Percentiles rank a stretch among this genome's conserved stretches.
Evolutionary conservation across 1,140 invertebrate species (phyloP).

Genomic region (Cydia pomonella): DNA sequence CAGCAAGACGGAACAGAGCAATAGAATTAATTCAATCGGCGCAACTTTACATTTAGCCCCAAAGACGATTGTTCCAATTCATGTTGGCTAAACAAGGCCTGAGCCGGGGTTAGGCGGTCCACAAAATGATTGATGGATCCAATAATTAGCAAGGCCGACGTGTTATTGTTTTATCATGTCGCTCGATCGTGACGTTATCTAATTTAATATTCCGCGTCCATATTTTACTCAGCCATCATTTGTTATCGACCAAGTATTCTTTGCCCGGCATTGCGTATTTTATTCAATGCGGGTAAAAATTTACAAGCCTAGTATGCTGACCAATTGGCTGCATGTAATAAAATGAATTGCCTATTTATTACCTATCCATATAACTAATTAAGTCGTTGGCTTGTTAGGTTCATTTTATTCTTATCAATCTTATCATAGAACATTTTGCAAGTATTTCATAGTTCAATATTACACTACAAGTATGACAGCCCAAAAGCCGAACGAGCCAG

Average conservation of each 20-base stretch:
- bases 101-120: constrained; percentile 61
- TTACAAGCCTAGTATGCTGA: background rate
- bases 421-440: too few species aligned
- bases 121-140: constrained; percentile 60
- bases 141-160: constrained; percentile 39
- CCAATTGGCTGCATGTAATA: too few species aligned
- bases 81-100: constrained; percentile 62
- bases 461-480: too few species aligned
- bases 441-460: too few species aligned
- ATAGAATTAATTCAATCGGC: constrained; percentile 77
- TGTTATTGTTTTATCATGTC: constrained; percentile 35
- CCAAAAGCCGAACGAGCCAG: too few species aligned
- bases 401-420: too few species aligned
- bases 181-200: constrained; percentile 20
- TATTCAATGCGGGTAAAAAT: background rate
- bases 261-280: too few species aligned
- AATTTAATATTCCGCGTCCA: constrained; percentile 25
- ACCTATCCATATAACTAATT: too few species aligned
- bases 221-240: constrained; percentile 16
- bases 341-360: too few species aligned
- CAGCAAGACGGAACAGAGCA: constrained; percentile 62
- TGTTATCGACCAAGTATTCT: background rate
- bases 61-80: constrained; percentile 71
- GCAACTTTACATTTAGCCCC: constrained; percentile 67
- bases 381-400: too few species aligned